Evolutionary conservation across 2,113 vertebrate genomes (phyloP), one percentile per base, ranked within the genome.

Genomic region (Catharus fuscescens): DNA sequence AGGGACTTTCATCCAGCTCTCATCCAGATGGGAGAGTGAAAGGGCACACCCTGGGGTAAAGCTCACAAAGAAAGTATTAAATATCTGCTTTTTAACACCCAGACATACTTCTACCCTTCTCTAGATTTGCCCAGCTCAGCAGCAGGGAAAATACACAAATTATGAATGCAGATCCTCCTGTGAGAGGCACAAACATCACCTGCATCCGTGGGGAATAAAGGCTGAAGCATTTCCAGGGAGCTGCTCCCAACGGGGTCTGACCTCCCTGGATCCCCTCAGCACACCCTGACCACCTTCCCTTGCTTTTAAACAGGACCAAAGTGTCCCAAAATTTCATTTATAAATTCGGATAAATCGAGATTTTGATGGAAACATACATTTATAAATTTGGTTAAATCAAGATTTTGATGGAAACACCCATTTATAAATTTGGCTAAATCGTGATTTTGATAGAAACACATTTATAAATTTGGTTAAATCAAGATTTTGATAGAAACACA

Each of bases 1-100:
- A 74, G 84, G 53, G 90, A 72, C 48, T 92, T 94, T 53, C 45
- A 71, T 47, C 48, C 88, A 36, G 88, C 38, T 38, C 38, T 66
- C 36, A 57, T 71, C 48, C 96, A 95, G 92, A 92, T 69, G 34
- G 93, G 92, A 82, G 73, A 90, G 79, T 4, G 84, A 96, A 92
- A 96, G 93, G 81, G 45, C 82, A 91, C 60, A 77, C 18, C 47
- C 21, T 11, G 0, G 8, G 40, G 19, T 9, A 70, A 80, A 53
- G 73, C 56, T 67, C 54, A 62, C 10, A 14, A 17, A 40, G 44
- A 28, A n/a, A 60, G 2, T 4, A 14, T 6, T 24, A 38, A 76
- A 25, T 7, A 59, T 0, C 17, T 31, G 4, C 47, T 44, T 36
- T 62, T 54, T 5, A 13, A 45, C 8, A 29, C 0, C 24, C 36